These are phyloP conservation scores for Odontophorus gujanensis DNA, from an alignment of 2,113 vertebrate genomes.

Conservation along the genomic window DNA sequence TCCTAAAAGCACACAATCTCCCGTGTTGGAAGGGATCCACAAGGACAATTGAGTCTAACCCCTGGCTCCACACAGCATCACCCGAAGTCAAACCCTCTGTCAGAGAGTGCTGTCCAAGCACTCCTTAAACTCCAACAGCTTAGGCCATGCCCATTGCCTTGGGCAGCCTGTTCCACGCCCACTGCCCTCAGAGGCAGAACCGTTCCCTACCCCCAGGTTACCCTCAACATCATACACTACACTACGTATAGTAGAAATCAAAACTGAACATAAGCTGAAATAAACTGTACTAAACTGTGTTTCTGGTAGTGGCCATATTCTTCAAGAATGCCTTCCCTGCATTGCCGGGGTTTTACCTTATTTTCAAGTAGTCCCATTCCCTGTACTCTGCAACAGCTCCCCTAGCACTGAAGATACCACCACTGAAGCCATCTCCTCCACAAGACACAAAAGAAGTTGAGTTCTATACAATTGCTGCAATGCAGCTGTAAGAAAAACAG, in stretches of 20 bases:
- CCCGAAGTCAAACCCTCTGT: not conserved
- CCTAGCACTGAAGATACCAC: not conserved
- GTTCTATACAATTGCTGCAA: not conserved
- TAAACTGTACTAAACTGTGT: not conserved
- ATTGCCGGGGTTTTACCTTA: not conserved
- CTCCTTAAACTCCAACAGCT: too few species aligned
- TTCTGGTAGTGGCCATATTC: not conserved
- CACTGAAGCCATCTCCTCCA: not conserved
- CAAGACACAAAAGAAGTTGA: fast-evolving
- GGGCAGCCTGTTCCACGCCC: too few species aligned
- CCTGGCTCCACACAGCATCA: not conserved
- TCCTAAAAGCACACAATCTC: not conserved
- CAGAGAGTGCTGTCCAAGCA: too few species aligned
- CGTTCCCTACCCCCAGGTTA: not conserved
- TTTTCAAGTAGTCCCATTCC: not conserved
- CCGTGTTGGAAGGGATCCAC: not conserved
- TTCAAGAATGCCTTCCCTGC: not conserved
- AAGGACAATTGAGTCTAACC: not conserved
- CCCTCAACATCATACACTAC: not conserved
- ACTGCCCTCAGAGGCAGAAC: too few species aligned
- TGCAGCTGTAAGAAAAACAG: not conserved
- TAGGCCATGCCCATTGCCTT: too few species aligned
- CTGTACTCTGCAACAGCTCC: not conserved
- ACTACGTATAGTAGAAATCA: not conserved
- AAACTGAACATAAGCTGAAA: not conserved